phyloP scores from a whole-genome alignment of 2,797 vertebrate species.

The Anolis apletophallus region DNA sequence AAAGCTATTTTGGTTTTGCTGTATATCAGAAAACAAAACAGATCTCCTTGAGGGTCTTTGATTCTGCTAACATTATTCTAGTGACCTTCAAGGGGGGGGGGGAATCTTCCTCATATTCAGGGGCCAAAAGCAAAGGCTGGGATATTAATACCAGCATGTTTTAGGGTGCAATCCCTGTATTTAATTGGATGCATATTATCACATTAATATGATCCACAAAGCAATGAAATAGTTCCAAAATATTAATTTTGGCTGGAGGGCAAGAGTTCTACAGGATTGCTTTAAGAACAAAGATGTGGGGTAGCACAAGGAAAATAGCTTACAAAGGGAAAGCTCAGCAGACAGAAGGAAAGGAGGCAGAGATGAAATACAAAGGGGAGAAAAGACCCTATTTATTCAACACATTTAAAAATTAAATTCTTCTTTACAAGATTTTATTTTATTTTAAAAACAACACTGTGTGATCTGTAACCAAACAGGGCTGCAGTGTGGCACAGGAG shows the following conservation, averaged over 20 bases:
- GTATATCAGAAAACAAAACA: constrained; percentile 47
- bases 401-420: neutral
- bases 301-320: neutral
- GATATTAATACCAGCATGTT: neutral
- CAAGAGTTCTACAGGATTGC: constrained; percentile 40
- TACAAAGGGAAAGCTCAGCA: too few relatives aligned
- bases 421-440: neutral
- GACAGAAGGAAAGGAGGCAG: too few relatives aligned
- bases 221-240: constrained; percentile 19
- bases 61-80: constrained; percentile 53
- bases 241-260: constrained; percentile 39
- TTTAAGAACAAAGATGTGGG: constrained; percentile 4
- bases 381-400: neutral
- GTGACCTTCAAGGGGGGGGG: constrained; percentile 57
- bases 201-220: constrained; percentile 48
- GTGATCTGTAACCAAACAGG: neutral
- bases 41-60: constrained; percentile 59
- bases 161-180: constrained; percentile 40
- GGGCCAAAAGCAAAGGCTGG: constrained; percentile 32
- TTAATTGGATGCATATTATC: constrained; percentile 23
- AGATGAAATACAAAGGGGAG: neutral
- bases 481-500: too few relatives aligned
- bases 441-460: neutral
- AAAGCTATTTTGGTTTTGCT: constrained; percentile 53
- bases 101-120: constrained; percentile 43